Evolutionary conservation across 2,888 invertebrate genomes (phyloP).

Genomic region (Drosophila fulvimacula): DNA sequence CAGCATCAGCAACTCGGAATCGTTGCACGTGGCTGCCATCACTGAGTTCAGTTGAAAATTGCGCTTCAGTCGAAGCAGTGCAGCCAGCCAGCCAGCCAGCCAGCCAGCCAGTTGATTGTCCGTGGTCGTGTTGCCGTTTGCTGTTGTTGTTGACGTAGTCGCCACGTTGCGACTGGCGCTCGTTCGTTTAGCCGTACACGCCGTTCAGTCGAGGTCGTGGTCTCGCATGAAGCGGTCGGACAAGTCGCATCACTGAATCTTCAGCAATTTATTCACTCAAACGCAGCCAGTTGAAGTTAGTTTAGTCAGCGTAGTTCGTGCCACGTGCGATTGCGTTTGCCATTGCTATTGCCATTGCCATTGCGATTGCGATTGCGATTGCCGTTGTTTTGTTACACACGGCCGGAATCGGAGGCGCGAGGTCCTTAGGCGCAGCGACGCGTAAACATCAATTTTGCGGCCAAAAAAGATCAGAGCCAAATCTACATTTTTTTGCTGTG

Average conservation of each 20-base stretch:
- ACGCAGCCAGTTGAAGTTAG: conserved; percentile 14
- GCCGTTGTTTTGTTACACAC: conserved; percentile 10
- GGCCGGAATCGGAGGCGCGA: conserved; percentile 20
- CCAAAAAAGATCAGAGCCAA: conserved; percentile 31
- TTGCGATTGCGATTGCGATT: background rate
- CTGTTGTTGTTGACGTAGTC: conserved; percentile 25
- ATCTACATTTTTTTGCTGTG: conserved; percentile 31
- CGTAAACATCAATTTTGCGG: conserved; percentile 35
- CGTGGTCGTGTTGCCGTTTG: conserved; percentile 53
- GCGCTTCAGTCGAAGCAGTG: conserved; percentile 55
- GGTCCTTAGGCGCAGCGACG: conserved; percentile 30
- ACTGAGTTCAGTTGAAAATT: conserved; percentile 30
- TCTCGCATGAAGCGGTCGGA: conserved; percentile 68
- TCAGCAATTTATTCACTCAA: background rate
- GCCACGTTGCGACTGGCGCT: conserved; percentile 27
- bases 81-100: conserved; percentile 59
- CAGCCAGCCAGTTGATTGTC: conserved; percentile 46
- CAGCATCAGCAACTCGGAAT: background rate
- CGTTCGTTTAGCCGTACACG: conserved; percentile 28
- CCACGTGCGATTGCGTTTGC: conserved; percentile 30
- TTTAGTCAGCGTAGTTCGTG: conserved; percentile 28
- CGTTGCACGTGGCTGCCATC: conserved; percentile 40
- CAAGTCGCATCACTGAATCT: conserved; percentile 32
- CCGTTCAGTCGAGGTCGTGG: conserved; percentile 67
- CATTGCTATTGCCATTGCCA: conserved; percentile 4